Base-by-base conservation (phyloP, 2,113 vertebrate species). In the Orthonyx spaldingii region DNA sequence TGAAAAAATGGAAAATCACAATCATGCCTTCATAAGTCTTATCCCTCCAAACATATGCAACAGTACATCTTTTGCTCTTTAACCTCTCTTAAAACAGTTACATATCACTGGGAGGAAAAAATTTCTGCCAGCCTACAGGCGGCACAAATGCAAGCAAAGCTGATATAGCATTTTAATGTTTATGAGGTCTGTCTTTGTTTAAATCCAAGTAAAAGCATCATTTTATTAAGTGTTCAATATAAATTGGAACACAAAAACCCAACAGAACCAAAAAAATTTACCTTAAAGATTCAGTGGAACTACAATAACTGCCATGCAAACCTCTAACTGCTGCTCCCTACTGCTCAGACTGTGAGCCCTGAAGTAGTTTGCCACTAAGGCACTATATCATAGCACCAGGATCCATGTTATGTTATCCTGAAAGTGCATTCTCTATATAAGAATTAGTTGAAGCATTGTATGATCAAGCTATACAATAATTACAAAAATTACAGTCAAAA, bases 401-500 rank as follows among this genome's bases (percentile, higher is more conserved):
- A 72, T 39, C 52, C 17, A 66, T 26, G 8, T 26, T 72, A 52
- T 32, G 11, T 47, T 81, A 69, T 61, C 16, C 71, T 69, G 32
- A 16, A 91, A 93, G 33, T 11, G 33, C 41, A 84, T 70, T 65
- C 23, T 87, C 42, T 26, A 11, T 49, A 26, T 19, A 39, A 82
- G 49, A 96, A 72, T 42, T 55, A 41, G 57, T 20, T 69, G n/a
- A 86, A 78, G 75, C 44, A 75, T n/a, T n/a, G n/a, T n/a, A n/a
- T n/a, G n/a, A n/a, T 68, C 14, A 46, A 79, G 37, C 59, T 37
- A 56, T 16, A 56, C 16, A 80, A 90, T 47, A 79, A 71, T 84
- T 88, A 77, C 20, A 71, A 92, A 90, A 83, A 85, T 47, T 86
- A 74, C 33, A 80, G 78, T 78, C 33, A 96, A 86, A 93, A 94